A percentile compares a stretch with the other conserved stretches of the same genome.
Conservation (phyloP, 2,888 invertebrate genomes). For the Euphydryas editha region DNA sequence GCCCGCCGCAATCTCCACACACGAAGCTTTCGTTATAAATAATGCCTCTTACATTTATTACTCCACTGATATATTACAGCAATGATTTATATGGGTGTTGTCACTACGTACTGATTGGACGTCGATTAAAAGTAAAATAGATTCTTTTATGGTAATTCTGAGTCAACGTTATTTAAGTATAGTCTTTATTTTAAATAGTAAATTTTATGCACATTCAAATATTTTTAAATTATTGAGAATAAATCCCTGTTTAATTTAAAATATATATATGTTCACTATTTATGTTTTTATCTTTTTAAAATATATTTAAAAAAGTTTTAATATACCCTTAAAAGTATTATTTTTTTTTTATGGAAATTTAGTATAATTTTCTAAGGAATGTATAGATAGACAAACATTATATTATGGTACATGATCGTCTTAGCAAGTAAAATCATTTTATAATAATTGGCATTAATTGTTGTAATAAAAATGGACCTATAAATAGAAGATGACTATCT, state of each 20-base stretch:
- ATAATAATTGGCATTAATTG: constrained; percentile 15
- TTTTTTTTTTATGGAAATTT: too few relatives aligned
- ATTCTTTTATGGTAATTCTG: constrained; percentile 28
- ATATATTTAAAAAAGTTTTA: too few relatives aligned
- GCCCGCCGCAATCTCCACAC: constrained; percentile 53
- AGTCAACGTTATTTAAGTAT: constrained; percentile 4
- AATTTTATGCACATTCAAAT: background rate
- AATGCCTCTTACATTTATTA: constrained; percentile 61
- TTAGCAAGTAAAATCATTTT: background rate
- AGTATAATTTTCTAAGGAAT: too few relatives aligned
- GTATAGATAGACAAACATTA: too few relatives aligned
- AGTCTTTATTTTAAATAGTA: background rate
- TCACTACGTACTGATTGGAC: constrained; percentile 56
- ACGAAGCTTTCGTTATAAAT: constrained; percentile 63
- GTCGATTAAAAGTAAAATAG: constrained; percentile 23
- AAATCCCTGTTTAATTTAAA: too few relatives aligned
- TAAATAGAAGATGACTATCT: constrained; percentile 22
- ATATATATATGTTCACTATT: too few relatives aligned
- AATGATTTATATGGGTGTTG: constrained; percentile 70
- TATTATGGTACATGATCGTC: background rate
- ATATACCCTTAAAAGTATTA: too few relatives aligned
- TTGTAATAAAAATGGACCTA: constrained; percentile 22
- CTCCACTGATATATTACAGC: constrained; percentile 66
- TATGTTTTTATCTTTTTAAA: too few relatives aligned
- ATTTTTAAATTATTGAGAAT: background rate